phyloP scores from a whole-genome alignment of 1,140 invertebrate species.

The Oedothorax gibbosus region DNA sequence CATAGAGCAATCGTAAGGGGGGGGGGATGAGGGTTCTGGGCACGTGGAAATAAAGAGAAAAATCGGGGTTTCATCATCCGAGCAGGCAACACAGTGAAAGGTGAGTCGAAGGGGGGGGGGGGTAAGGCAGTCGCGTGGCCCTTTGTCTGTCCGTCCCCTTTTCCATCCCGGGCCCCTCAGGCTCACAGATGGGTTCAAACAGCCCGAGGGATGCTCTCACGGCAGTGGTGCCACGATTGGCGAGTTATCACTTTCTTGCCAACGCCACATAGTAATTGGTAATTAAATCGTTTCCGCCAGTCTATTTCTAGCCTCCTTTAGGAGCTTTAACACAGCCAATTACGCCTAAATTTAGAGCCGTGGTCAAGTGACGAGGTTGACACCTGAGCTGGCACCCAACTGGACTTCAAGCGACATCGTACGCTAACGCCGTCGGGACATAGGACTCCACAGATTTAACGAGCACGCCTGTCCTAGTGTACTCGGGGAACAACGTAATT shows the following conservation, averaged over 20 bases:
- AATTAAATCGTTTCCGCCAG: too few species aligned
- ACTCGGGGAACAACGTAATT: too few species aligned
- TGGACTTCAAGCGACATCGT: too few species aligned
- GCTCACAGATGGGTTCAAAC: conserved; percentile 26
- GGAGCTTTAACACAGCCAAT: too few species aligned
- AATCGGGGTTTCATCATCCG: neutral
- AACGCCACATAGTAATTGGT: neutral
- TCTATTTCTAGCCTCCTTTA: too few species aligned
- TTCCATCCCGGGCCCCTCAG: neutral
- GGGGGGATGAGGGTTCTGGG: neutral
- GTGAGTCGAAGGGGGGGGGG: neutral
- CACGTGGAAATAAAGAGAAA: neutral
- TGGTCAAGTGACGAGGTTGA: too few species aligned
- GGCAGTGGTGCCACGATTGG: conserved; percentile 5
- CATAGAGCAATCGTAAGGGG: too few species aligned
- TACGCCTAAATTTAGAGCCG: too few species aligned
- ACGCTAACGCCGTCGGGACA: too few species aligned
- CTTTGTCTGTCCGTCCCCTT: conserved; percentile 31
- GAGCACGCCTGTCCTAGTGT: too few species aligned
- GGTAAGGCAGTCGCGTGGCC: conserved; percentile 31
- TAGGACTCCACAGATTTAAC: too few species aligned
- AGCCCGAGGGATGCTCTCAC: neutral
- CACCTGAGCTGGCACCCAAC: neutral
- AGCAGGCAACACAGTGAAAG: conserved; percentile 23
- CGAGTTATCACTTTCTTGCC: conserved; percentile 1